Base-by-base conservation (phyloP, 2,113 vertebrate species). In the Tragelaphus strepsiceros region DNA sequence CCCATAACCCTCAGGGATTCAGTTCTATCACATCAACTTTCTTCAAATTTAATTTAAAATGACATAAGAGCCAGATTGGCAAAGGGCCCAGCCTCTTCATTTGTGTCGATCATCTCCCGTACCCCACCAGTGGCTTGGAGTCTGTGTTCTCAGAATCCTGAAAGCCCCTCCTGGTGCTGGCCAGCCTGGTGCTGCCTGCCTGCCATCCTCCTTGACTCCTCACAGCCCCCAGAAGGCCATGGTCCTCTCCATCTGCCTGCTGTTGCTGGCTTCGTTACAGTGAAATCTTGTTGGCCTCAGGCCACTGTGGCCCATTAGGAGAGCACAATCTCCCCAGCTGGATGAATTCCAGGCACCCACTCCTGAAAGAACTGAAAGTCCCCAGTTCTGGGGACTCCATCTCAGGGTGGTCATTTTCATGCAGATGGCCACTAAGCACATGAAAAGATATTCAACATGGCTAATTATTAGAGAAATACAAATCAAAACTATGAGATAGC, bases 1-100 rank as follows among this genome's bases (percentile, higher is more conserved):
- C 77, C 49, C 32, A 86, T 51, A 90, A 84, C 71, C 74, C 28
- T 90, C 43, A 53, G 46, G 49, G 54, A 94, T 84, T 46, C 15
- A 84, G 56, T 90, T 53, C 56, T 16, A 94, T 71, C 64, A 61
- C 28, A 92, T 96, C 64, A 74, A 94, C 8, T 93, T 94, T 93
- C 71, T 96, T 83, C 80, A 80, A 97, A 96, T 96, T 96, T 91
- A 94, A 96, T 97, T 93, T 91, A 91, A 96, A 95, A 39, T 91
- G 67, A 88, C 81, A n/a, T 93, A 77, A 94, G 35, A 91, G 83
- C 22, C 61, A 87, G 82, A 80, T 54, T 80, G 80, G 67, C 86
- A 96, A 95, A 49, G 9, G 7, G 14, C 43, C 91, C 21, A 78
- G 19, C 7, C 71, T 84, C 28, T 26, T 94, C 90, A 26, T 58